phyloP scores from a whole-genome alignment of 2,113 vertebrate species.

The Hydrochoerus hydrochaeris region DNA sequence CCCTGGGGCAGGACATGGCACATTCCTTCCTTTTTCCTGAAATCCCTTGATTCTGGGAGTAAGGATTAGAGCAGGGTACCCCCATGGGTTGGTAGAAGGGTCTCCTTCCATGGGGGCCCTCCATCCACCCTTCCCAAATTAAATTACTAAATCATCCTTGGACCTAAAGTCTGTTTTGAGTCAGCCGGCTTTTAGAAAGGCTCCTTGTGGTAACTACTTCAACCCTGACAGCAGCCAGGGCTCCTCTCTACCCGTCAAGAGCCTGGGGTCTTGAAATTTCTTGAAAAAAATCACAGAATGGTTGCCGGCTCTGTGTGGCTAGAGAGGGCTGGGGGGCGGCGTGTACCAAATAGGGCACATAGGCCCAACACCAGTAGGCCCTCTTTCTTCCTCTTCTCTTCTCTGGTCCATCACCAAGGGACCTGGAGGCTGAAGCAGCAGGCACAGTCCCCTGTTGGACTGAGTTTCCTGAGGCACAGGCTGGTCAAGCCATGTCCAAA shows the following conservation, averaged over 20 bases:
- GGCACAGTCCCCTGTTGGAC: background rate
- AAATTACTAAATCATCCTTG: slow-evolving; percentile 45
- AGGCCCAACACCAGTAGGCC: background rate
- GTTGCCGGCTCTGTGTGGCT: background rate
- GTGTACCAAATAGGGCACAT: background rate
- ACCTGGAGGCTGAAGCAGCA: background rate
- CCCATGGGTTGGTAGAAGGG: background rate
- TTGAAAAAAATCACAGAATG: slow-evolving; percentile 44
- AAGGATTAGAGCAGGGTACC: slow-evolving; percentile 19
- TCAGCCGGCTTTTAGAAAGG: slow-evolving; percentile 3
- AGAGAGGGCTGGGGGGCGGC: background rate
- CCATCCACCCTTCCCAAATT: slow-evolving; percentile 28
- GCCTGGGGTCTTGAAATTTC: slow-evolving; percentile 28
- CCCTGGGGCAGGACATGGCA: slow-evolving; percentile 76
- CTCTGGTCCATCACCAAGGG: background rate
- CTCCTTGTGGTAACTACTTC: background rate
- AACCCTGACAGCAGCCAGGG: background rate
- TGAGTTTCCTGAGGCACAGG: background rate
- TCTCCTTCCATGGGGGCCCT: background rate
- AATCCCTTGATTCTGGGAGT: background rate
- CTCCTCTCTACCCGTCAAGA: slow-evolving; percentile 14
- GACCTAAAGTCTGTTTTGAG: slow-evolving; percentile 42
- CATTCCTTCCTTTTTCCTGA: slow-evolving; percentile 77
- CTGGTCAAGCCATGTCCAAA: background rate
- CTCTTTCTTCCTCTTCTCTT: background rate